Evolutionary conservation across 2,888 invertebrate species (phyloP).

Genomic region (Drosophila macrothrix): DNA sequence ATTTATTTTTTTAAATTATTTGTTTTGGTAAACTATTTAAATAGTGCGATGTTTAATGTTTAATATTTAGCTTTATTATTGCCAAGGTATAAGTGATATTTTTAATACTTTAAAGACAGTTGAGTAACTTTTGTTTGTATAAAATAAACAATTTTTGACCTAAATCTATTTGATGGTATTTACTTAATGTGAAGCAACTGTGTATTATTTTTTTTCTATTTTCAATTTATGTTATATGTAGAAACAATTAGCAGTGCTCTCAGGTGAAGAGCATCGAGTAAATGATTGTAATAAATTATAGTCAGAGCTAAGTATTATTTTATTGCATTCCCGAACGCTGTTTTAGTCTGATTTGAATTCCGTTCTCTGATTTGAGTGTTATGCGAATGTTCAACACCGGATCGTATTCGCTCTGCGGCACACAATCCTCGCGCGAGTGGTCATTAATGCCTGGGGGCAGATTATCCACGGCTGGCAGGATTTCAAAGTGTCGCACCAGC

Average conservation of each 20-base stretch:
- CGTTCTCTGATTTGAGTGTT: slow-evolving; percentile 85
- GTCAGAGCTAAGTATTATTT: neutral
- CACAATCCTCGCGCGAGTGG: slow-evolving; percentile 68
- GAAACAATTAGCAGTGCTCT: neutral
- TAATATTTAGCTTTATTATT: neutral
- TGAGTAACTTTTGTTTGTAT: neutral
- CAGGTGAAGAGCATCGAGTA: neutral
- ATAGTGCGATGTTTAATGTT: neutral
- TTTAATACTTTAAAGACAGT: neutral
- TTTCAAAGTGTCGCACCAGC: slow-evolving; percentile 85
- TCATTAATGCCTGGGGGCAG: slow-evolving; percentile 77
- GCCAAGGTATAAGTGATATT: neutral
- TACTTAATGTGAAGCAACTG: neutral
- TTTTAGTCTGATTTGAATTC: slow-evolving; percentile 84
- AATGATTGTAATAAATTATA: neutral
- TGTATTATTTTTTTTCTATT: neutral
- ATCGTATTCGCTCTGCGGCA: slow-evolving; percentile 78
- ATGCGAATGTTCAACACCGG: slow-evolving; percentile 85
- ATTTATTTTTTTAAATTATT: neutral
- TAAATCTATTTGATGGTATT: neutral
- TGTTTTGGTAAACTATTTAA: neutral
- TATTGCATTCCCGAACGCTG: slow-evolving; percentile 38
- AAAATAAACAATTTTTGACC: neutral
- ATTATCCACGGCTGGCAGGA: slow-evolving; percentile 73
- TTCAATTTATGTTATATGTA: neutral